Evolutionary conservation across 64 coral and sea anemone genomes (phyloP), one percentile per base, ranked within the genome.

Genomic region (Porites lutea): DNA sequence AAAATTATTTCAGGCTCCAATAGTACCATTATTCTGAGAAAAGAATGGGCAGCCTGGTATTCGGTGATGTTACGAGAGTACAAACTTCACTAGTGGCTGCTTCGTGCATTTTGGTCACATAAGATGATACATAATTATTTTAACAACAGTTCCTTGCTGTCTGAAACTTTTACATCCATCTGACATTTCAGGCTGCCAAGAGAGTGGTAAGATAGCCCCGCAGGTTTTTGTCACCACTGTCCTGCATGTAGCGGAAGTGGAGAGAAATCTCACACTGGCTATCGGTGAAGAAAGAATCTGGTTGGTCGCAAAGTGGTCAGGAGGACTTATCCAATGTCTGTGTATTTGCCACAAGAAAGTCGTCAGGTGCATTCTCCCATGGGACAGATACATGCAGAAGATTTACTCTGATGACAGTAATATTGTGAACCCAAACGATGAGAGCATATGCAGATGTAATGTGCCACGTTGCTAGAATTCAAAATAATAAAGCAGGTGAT

Each of bases 401-500:
- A n/a, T 85, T 13, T 14, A 59, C 72, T 19, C 60, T 71, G 8
- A 74, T 84, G 18, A 13, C 18, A 1, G 18, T 10, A 6, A 92
- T 2, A 15, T 89, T 75, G 72, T 91, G 80, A 3, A 96, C 65
- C 90, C 94, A 96, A 10, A 96, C 94, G 27, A 37, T 37, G 27
- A 37, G 20, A 96, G 75, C 9, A 91, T 45, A 59, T 96, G 89
- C 0, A 88, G 15, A 18, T 96, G 89, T 12, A 82, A 76, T 19
- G 94, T 92, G 0, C 90, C 90, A 27, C 90, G 22, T n/a, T 87
- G 65, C 61, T 92, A 89, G 48, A 95, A 95, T 22, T 95, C 88
- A n/a, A 95, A 81, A 0, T 83, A 65, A 62, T 91, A 88, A 52
- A 88, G 15, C 75, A 95, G 1, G 79, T 81, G 0, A 51, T 8